These are phyloP conservation scores for Danio choprae DNA, from an alignment of 2,797 vertebrate species.

Conservation along the genomic window DNA sequence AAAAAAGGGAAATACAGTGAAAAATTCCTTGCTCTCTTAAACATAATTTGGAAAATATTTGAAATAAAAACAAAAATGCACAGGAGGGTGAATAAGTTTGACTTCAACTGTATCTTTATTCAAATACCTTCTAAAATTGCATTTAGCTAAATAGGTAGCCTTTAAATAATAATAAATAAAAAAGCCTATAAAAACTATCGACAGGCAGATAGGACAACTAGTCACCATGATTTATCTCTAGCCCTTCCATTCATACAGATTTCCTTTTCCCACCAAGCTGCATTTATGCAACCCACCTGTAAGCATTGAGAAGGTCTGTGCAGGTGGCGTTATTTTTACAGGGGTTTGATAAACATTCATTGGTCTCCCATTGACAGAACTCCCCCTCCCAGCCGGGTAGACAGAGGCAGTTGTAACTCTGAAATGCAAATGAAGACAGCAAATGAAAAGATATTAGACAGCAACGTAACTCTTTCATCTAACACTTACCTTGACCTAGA, in stretches of 20 bases:
- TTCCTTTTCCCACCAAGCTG: constrained; percentile 5
- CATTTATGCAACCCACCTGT: constrained; percentile 74
- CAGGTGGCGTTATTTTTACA: constrained; percentile 86
- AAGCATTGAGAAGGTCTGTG: constrained; percentile 79
- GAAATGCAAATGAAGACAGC: constrained; percentile 58
- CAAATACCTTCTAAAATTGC: no score
- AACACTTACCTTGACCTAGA: constrained; percentile 39
- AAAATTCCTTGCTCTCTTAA: no score
- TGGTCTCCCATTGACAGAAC: constrained; percentile 82
- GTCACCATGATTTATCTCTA: background rate
- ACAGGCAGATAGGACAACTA: background rate
- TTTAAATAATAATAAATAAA: background rate
- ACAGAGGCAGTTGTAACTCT: constrained; percentile 85
- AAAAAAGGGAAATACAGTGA: no score
- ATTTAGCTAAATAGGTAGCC: no score
- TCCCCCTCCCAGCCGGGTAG: constrained; percentile 82
- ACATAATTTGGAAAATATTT: no score
- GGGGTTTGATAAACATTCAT: constrained; percentile 82
- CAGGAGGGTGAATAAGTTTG: no score
- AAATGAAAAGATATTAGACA: constrained; percentile 51
- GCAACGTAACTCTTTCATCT: constrained; percentile 43
- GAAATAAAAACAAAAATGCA: no score
- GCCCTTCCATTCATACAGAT: background rate
- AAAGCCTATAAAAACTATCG: background rate
- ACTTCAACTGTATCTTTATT: no score